Conservation (phyloP, 2,797 vertebrate species). For the Mergus octosetaceus region DNA sequence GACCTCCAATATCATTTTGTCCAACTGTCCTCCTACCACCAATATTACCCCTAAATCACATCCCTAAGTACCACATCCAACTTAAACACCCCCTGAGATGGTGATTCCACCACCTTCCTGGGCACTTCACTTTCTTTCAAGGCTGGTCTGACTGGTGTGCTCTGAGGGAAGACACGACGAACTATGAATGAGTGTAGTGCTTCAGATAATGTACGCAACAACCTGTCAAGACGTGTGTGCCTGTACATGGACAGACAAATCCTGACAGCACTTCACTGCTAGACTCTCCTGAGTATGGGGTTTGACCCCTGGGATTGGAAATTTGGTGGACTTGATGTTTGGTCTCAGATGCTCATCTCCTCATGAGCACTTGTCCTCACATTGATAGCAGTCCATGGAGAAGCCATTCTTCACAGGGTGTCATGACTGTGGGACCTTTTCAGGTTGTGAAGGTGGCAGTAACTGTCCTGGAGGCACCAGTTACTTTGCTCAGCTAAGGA, state of each 20-base stretch:
- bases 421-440: background rate
- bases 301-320: background rate
- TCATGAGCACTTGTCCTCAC: background rate
- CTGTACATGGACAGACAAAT: background rate
- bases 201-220: background rate
- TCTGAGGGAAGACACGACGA: background rate
- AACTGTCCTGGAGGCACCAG: background rate
- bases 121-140: background rate
- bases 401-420: rapidly evolving
- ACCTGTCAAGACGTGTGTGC: rapidly evolving
- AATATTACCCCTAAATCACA: no score
- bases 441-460: background rate
- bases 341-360: background rate
- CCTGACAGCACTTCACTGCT: background rate
- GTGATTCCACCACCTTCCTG: no score
- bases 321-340: background rate
- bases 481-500: background rate
- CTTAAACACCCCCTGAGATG: no score
- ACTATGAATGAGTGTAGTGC: background rate
- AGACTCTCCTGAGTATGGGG: background rate
- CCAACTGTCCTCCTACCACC: no score
- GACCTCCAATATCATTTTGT: no score
- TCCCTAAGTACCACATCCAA: no score
- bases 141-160: background rate
- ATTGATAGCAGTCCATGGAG: background rate